These are phyloP conservation scores for Drosophila arizonae DNA, from an alignment of 1,140 invertebrate genomes.

Conservation along the genomic window DNA sequence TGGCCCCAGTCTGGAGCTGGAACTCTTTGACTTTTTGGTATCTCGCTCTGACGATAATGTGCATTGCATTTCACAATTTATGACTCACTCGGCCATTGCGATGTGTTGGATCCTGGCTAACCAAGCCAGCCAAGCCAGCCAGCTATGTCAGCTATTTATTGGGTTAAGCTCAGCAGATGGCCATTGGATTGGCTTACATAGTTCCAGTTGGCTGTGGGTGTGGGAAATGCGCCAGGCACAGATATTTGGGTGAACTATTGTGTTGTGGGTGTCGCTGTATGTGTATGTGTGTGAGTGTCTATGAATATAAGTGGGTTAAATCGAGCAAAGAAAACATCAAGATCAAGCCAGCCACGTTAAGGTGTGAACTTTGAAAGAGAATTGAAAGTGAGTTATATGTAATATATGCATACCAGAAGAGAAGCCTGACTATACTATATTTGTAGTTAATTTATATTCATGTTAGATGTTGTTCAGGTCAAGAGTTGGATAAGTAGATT, in stretches of 20 bases:
- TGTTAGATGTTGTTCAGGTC: too few species aligned
- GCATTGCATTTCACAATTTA: conserved; percentile 73
- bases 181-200: conserved; percentile 23
- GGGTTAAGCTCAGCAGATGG: conserved; percentile 62
- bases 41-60: conserved; percentile 62
- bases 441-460: not conserved
- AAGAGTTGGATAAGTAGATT: too few species aligned
- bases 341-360: not conserved
- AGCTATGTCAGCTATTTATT: conserved; percentile 71
- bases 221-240: conserved; percentile 20
- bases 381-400: conserved; percentile 2
- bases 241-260: conserved; percentile 14
- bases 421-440: not conserved
- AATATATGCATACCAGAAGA: not conserved
- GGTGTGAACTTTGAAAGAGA: not conserved
- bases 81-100: conserved; percentile 55
- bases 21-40: conserved; percentile 48
- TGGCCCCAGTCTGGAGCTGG: conserved; percentile 22
- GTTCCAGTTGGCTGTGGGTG: conserved; percentile 44
- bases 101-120: conserved; percentile 19
- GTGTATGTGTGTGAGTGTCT: not conserved
- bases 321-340: not conserved
- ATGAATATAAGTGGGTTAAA: conserved; percentile 31
- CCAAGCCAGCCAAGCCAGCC: not conserved
- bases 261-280: not conserved